Conservation (phyloP, 2,797 vertebrate species). For the Decapterus maruadsi region DNA sequence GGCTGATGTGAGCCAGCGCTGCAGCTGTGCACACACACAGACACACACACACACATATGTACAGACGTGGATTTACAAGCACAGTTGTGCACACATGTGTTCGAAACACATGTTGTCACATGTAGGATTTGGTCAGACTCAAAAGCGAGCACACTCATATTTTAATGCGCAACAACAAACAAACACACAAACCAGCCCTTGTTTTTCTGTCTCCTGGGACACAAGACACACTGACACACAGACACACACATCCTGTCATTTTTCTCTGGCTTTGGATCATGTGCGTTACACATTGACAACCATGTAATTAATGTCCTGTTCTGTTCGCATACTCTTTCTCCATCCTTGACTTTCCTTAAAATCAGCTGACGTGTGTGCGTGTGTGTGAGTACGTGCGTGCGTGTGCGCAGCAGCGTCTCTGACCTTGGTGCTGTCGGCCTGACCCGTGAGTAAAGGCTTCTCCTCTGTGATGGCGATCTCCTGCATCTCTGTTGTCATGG, state of each 20-base stretch:
- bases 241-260: background rate
- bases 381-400: constrained; percentile 16
- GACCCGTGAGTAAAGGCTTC: constrained; percentile 89
- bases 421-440: constrained; percentile 85
- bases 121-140: constrained; percentile 37
- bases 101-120: constrained; percentile 44
- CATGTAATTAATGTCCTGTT: background rate
- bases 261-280: constrained; percentile 19
- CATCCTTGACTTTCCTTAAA: background rate
- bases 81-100: constrained; percentile 12
- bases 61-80: background rate
- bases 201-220: constrained; percentile 14
- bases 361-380: background rate
- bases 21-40: constrained; percentile 45
- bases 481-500: constrained; percentile 93
- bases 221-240: constrained; percentile 7
- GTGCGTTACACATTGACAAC: background rate
- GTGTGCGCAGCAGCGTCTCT: constrained; percentile 33
- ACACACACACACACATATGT: background rate
- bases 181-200: constrained; percentile 8
- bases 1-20: constrained; percentile 51
- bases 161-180: constrained; percentile 3
- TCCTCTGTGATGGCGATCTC: constrained; percentile 93
- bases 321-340: constrained; percentile 5
- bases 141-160: constrained; percentile 20